Conservation (phyloP, 2,113 vertebrate species). For the Felis chaus region DNA sequence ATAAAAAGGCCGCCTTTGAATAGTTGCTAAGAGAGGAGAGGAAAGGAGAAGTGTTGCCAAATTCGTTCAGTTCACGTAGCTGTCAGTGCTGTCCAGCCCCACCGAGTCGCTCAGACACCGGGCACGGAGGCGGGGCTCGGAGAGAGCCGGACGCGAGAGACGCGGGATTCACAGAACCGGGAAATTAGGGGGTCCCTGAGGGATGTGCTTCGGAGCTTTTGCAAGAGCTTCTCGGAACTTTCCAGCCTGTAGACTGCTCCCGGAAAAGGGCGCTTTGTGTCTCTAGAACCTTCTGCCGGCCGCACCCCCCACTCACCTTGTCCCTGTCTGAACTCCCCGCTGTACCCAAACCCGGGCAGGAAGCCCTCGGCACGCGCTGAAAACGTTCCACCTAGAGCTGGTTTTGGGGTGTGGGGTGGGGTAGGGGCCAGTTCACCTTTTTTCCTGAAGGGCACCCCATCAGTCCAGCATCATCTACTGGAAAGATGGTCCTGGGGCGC, state of each 20-base stretch:
- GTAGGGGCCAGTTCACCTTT: not conserved
- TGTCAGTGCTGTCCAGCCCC: not conserved
- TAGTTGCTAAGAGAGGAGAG: slow-evolving; percentile 4
- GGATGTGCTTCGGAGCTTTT: not conserved
- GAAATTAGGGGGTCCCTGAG: not conserved
- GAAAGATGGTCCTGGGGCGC: not conserved
- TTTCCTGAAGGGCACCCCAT: not conserved
- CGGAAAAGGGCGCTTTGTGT: not conserved
- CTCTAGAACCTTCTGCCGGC: not conserved
- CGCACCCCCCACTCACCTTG: not conserved
- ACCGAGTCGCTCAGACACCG: fast-evolving
- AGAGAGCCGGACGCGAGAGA: fast-evolving
- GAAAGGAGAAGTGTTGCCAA: not conserved
- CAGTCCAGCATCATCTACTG: no score
- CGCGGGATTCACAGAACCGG: not conserved
- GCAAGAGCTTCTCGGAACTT: not conserved
- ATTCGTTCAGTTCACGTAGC: slow-evolving; percentile 35
- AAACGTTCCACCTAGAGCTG: not conserved
- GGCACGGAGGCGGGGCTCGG: not conserved
- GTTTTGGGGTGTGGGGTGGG: not conserved
- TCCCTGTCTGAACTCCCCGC: no score
- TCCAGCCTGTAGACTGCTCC: fast-evolving
- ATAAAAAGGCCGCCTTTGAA: slow-evolving; percentile 51
- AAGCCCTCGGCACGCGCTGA: not conserved
- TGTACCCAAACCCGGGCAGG: not conserved